Evolutionary conservation across 2,113 vertebrate species (phyloP).

Genomic region (Nanorana parkeri): DNA sequence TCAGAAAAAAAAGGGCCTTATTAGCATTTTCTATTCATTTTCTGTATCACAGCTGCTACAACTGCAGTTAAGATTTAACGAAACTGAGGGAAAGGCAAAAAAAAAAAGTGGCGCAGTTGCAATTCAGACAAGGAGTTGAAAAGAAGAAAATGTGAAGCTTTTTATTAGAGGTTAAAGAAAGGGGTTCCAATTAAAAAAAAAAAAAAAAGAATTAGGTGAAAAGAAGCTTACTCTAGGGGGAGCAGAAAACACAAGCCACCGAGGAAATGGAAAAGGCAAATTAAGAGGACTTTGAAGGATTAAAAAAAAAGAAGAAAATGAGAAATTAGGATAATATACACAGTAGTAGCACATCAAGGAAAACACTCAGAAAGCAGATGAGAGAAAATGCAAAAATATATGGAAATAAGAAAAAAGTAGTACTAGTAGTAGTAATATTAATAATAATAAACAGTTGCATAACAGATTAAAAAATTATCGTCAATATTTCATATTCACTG

Average conservation of each 20-base stretch:
- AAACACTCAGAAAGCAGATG: slow-evolving; percentile 57
- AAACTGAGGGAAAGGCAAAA: slow-evolving; percentile 56
- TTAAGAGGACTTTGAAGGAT: slow-evolving; percentile 38
- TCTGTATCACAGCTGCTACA: slow-evolving; percentile 67
- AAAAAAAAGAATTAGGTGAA: slow-evolving; percentile 42
- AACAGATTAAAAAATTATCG: too few relatives aligned
- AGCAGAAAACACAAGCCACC: slow-evolving; percentile 47
- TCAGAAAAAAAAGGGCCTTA: slow-evolving; percentile 58
- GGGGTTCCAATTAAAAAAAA: slow-evolving; percentile 54
- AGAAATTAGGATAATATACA: slow-evolving; percentile 33
- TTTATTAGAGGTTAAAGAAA: slow-evolving; percentile 63
- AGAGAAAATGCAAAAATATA: slow-evolving; percentile 53
- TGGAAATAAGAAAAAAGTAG: slow-evolving; percentile 57
- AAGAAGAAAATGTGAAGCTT: slow-evolving; percentile 58
- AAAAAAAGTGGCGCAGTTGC: slow-evolving; percentile 59
- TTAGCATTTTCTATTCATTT: slow-evolving; percentile 71
- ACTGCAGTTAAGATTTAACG: slow-evolving; percentile 67
- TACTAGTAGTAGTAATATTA: too few relatives aligned
- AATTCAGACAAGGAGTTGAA: slow-evolving; percentile 63
- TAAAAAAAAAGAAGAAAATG: not conserved
- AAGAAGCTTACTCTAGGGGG: slow-evolving; percentile 23
- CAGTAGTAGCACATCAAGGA: not conserved
- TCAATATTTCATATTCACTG: too few relatives aligned
- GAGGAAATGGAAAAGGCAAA: slow-evolving; percentile 48
- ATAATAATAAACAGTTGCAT: too few relatives aligned